Conservation (phyloP, 92 coral and sea anemone genomes). For the Epizoanthus ramosus region DNA sequence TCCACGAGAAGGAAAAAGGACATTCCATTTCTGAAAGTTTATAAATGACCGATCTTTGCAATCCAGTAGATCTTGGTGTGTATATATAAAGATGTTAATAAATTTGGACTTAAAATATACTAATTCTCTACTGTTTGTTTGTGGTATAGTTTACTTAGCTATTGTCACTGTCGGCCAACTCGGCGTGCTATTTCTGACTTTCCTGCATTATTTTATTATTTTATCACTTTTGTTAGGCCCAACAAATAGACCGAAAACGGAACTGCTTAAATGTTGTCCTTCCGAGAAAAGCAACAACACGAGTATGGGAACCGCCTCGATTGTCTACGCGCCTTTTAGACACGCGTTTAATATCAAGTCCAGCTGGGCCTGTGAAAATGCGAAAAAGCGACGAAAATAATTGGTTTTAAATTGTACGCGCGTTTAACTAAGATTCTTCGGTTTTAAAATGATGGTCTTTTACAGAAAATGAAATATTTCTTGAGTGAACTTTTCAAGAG, state of each 20-base stretch:
- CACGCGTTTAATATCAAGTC: background rate
- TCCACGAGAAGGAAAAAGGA: too few relatives aligned
- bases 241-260: slow-evolving; percentile 27
- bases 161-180: too few relatives aligned
- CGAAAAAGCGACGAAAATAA: slow-evolving; percentile 6
- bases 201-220: slow-evolving; percentile 1
- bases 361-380: background rate
- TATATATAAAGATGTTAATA: slow-evolving; percentile 42
- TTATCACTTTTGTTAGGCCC: background rate
- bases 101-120: background rate
- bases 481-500: background rate
- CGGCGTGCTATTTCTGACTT: too few relatives aligned
- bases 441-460: background rate
- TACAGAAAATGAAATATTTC: background rate
- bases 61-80: slow-evolving; percentile 24
- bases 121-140: slow-evolving; percentile 1
- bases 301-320: background rate
- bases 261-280: slow-evolving; percentile 14
- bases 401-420: background rate
- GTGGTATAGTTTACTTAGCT: background rate
- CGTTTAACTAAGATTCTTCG: background rate
- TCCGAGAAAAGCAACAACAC: background rate
- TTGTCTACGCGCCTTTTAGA: background rate
- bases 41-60: background rate
- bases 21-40: background rate